Evolutionary conservation across 2,888 invertebrate genomes (phyloP).

Genomic region (Pyralis farinalis): DNA sequence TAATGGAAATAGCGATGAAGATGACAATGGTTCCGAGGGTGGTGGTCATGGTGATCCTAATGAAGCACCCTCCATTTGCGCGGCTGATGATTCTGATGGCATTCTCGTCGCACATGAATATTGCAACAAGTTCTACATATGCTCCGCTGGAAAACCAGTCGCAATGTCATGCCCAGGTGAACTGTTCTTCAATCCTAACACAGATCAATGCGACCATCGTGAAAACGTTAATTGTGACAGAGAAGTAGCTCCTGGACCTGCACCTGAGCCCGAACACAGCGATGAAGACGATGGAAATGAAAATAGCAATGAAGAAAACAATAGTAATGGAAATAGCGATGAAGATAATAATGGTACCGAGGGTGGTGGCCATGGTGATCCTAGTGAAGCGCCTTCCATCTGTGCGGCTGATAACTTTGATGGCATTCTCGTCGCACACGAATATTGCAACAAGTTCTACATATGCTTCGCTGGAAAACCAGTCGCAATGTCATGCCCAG

Average conservation of each 20-base stretch:
- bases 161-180: slow-evolving; percentile 16
- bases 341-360: not conserved
- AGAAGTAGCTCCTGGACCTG: slow-evolving; percentile 4
- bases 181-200: slow-evolving; percentile 26
- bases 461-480: slow-evolving; percentile 28
- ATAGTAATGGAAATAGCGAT: not conserved
- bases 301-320: not conserved
- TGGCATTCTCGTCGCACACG: slow-evolving; percentile 30
- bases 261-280: slow-evolving; percentile 14
- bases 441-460: slow-evolving; percentile 41
- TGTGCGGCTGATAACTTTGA: slow-evolving; percentile 29
- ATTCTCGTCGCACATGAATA: slow-evolving; percentile 32
- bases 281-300: not conserved
- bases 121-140: not conserved
- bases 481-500: slow-evolving; percentile 16
- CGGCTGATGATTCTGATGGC: slow-evolving; percentile 27
- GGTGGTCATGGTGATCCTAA: slow-evolving; percentile 21
- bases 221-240: slow-evolving; percentile 30
- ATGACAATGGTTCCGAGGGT: slow-evolving; percentile 8
- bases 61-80: slow-evolving; percentile 29
- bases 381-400: slow-evolving; percentile 27
- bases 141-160: not conserved
- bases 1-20: slow-evolving; percentile 3
- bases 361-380: slow-evolving; percentile 20
- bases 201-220: slow-evolving; percentile 32